Evolutionary conservation across 2,888 invertebrate genomes (phyloP).

Genomic region (Nomada hirtipes): DNA sequence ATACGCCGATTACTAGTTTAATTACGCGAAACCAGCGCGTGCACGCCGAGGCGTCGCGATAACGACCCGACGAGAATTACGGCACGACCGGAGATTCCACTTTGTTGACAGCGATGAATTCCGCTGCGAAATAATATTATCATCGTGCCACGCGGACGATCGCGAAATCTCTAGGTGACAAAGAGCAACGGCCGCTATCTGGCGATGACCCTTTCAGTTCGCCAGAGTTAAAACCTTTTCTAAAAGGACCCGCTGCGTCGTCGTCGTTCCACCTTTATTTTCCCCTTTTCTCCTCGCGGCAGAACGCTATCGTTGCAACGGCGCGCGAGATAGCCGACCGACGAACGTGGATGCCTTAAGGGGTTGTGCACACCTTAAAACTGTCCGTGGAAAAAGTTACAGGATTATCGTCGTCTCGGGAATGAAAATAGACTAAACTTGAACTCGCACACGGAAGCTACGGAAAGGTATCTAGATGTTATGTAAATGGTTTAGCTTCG

Average conservation of each 20-base stretch:
- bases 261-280: constrained; percentile 19
- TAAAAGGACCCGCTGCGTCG: constrained; percentile 44
- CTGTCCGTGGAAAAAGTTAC: constrained; percentile 45
- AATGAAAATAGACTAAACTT: constrained; percentile 39
- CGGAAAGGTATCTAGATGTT: neutral
- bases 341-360: constrained; percentile 44
- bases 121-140: constrained; percentile 58
- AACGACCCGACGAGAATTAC: constrained; percentile 26
- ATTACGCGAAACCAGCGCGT: constrained; percentile 39
- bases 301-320: constrained; percentile 42
- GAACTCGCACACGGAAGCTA: neutral
- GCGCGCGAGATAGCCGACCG: constrained; percentile 52
- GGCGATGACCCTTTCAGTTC: constrained; percentile 54
- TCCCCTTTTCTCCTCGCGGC: constrained; percentile 18
- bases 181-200: constrained; percentile 58
- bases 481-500: neutral
- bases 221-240: constrained; percentile 56
- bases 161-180: constrained; percentile 49
- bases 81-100: constrained; percentile 56
- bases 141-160: constrained; percentile 19
- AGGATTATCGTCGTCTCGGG: constrained; percentile 40
- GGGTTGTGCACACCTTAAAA: constrained; percentile 49
- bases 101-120: constrained; percentile 50
- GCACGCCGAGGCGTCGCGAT: constrained; percentile 36
- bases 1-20: constrained; percentile 53